Percentiles rank a stretch among this genome's conserved stretches.
Evolutionary conservation across 2,888 invertebrate genomes (phyloP).

Genomic region (Sphaerophoria taeniata): DNA sequence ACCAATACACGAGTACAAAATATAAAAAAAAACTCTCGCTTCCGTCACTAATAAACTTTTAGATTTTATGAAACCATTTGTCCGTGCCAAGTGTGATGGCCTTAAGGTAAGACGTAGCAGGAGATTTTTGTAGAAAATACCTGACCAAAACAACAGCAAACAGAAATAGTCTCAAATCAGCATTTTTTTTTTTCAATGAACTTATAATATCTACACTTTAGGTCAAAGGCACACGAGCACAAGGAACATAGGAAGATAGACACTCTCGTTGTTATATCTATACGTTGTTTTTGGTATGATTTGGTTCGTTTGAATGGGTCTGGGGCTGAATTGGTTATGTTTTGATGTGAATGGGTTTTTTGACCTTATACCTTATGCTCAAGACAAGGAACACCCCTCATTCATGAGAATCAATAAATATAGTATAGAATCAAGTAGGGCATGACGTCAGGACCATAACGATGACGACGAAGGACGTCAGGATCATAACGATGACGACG

Average conservation of each 20-base stretch:
- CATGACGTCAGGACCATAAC: constrained; percentile 16
- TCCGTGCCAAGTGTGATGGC: constrained; percentile 36
- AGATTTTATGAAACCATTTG: constrained; percentile 43
- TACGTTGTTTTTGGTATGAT: neutral
- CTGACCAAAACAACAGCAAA: constrained; percentile 21
- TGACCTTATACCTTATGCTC: constrained; percentile 45
- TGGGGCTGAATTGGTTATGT: constrained; percentile 17
- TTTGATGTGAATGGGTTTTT: constrained; percentile 55
- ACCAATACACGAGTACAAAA: neutral
- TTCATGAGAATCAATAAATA: constrained; percentile 51
- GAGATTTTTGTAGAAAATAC: constrained; percentile 34
- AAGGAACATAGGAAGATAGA: constrained; percentile 5
- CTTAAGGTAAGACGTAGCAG: constrained; percentile 32
- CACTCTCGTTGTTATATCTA: neutral
- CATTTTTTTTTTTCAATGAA: constrained; percentile 17
- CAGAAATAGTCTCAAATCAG: constrained; percentile 8
- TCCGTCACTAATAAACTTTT: constrained; percentile 37
- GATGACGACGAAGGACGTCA: constrained; percentile 12
- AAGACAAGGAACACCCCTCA: constrained; percentile 3
- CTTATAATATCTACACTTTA: constrained; percentile 14
- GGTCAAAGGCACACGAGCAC: constrained; percentile 42
- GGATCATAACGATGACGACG: constrained; percentile 11
- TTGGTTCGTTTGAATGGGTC: neutral
- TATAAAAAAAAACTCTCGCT: neutral
- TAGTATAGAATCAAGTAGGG: constrained; percentile 35